phyloP scores from a whole-genome alignment of 1,140 invertebrate species.

The Drosophila nigrodunni region DNA sequence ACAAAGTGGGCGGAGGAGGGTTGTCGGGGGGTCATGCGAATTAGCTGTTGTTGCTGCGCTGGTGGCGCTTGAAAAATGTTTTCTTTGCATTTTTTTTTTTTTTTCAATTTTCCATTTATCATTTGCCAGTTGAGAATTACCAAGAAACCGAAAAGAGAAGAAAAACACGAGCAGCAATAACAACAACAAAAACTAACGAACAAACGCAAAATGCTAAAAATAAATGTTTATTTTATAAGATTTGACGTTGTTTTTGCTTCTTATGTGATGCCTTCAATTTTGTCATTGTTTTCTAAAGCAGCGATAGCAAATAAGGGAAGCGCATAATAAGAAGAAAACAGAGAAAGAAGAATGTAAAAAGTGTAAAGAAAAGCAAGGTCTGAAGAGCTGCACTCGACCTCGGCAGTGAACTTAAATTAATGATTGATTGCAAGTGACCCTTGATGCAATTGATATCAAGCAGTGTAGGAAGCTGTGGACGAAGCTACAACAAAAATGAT shows the following conservation, averaged over 20 bases:
- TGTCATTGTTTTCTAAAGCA: conserved; percentile 64
- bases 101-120: conserved; percentile 65
- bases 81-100: conserved; percentile 22
- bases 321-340: background rate
- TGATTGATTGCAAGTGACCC: conserved; percentile 19
- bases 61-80: conserved; percentile 32
- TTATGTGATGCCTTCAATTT: conserved; percentile 30
- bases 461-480: too few relatives aligned
- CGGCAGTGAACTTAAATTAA: conserved; percentile 28
- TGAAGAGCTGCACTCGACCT: conserved; percentile 32
- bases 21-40: background rate
- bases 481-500: too few relatives aligned
- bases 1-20: background rate
- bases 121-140: conserved; percentile 64
- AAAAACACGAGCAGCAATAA: conserved; percentile 36
- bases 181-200: conserved; percentile 28
- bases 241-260: conserved; percentile 42
- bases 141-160: conserved; percentile 39
- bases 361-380: conserved; percentile 5
- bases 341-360: background rate
- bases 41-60: conserved; percentile 23
- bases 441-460: background rate
- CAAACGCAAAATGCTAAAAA: conserved; percentile 62
- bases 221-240: conserved; percentile 82
- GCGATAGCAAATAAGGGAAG: background rate